Evolutionary conservation across 2,888 invertebrate genomes (phyloP), one percentile per base, ranked within the genome.

Genomic region (Pycnomerus fuliginosus): DNA sequence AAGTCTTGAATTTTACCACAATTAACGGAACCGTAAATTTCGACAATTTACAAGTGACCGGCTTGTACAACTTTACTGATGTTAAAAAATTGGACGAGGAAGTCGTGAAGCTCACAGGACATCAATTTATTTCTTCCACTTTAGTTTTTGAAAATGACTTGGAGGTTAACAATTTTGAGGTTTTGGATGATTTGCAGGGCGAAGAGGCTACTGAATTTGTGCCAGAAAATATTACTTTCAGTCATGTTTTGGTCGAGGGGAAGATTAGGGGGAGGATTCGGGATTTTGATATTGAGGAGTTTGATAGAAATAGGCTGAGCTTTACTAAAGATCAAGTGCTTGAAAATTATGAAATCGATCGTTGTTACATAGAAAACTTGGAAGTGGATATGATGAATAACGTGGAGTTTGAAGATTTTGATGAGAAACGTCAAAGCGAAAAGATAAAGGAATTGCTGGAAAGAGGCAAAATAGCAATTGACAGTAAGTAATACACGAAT

Each of bases 21-120:
- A 52, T 78, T 1, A 64, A 70, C 2, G 74, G 74, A 1, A 63
- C 71, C 34, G 66, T 77, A 1, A 64, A 61, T 29, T 75, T 82
- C 17, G 68, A 75, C 25, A 68, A 74, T 43, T 55, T 82, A 1
- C 53, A 62, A 8, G 43, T 77, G 0, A 53, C 51, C 3, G 78
- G 74, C 1, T 47, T 67, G 7, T 73, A 70, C 37, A 74, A 75
- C 46, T 70, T 69, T 0, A 61, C 75, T 0, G 70, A 75, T 43
- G 55, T 78, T 5, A 67, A 66, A 0, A 62, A 76, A 52, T 55
- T 79, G 1, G 62, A 74, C 12, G 49, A 63, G 22, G 68, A 75
- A 16, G 52, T 71, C 0, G 64, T 79, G 1, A 72, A 68, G 35
- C 52, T 76, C 10, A 65, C 59, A 27, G 70, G 68, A 8, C 68